Base-by-base conservation (phyloP, 2,888 invertebrate genomes). In the Chloroclystis v-ata region DNA sequence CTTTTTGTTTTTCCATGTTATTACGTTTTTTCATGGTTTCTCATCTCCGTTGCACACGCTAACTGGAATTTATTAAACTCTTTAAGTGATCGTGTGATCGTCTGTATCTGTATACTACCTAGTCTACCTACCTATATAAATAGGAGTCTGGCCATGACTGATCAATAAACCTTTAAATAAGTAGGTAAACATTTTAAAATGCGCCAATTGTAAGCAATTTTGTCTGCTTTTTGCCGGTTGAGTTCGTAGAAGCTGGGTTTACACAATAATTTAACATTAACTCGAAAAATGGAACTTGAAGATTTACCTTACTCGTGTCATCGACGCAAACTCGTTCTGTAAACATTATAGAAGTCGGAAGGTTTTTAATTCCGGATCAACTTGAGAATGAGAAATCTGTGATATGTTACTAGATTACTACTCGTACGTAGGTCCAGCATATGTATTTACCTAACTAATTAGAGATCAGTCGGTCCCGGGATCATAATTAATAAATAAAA, bases 171-270 rank as follows among this genome's bases (percentile, higher is more conserved):
- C 47, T 25, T 16, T 33, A 44, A 51, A 51, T 28, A 33, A 55
- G 35, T 47, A 43, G 5, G 47, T 41, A 58, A 60, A 54, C 47
- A 37, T 10, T 41, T n/a, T 32, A 8, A 24, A 48, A 48, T 4
- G 37, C 29, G 52, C 46, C 52, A 43, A 51, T 51, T 60, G 52
- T 29, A 43, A 43, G 47, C 51, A 41, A 51, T 8, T 47, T 24
- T 37, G 25, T 56, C 58, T 43, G 56, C 61, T 50, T 55, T 16
- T 9, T 60, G 45, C 59, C 56, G 46, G 54, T 46, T 52, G 26
- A 44, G 16, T 49, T 56, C 58, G 57, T 57, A 63, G 28, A 47
- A 44, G 47, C 32, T 48, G 28, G 39, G 43, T 64, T 54, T 58
- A 46, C 44, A 48, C 16, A 47, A 51, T 42, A 49, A 49, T 43